Percentiles rank a stretch among this genome's conserved stretches.
These are phyloP conservation scores for Laticauda laticaudata DNA, from an alignment of 2,113 vertebrate species.

Conservation along the genomic window DNA sequence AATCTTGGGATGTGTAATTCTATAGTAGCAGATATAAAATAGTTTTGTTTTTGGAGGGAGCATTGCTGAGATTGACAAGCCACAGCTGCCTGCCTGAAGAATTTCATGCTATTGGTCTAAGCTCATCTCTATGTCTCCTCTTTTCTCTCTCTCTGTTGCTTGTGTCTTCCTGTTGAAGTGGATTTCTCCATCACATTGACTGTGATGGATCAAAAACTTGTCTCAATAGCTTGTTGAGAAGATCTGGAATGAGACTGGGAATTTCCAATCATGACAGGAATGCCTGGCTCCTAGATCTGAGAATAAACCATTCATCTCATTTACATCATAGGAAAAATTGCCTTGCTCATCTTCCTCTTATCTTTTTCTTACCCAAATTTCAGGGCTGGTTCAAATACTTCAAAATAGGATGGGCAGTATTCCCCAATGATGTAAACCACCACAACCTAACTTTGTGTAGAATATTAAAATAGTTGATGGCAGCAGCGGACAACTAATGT, in stretches of 20 bases:
- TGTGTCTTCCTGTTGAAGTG: conserved; percentile 45
- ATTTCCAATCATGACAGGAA: conserved; percentile 64
- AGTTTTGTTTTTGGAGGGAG: conserved; percentile 48
- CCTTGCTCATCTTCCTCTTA: conserved; percentile 52
- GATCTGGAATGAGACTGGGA: conserved; percentile 69
- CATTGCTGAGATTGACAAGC: conserved; percentile 55
- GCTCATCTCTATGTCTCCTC: conserved; percentile 39
- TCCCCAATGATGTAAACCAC: neutral
- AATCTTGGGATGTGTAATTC: conserved; percentile 71
- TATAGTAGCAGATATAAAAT: conserved; percentile 68
- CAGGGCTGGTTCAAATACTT: neutral
- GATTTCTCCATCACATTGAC: conserved; percentile 70
- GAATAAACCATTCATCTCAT: conserved; percentile 67
- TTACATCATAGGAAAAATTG: conserved; percentile 52
- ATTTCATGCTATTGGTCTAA: conserved; percentile 57
- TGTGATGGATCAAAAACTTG: conserved; percentile 68
- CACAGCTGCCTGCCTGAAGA: conserved; percentile 68
- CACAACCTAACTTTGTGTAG: too few relatives aligned
- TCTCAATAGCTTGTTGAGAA: conserved; percentile 67
- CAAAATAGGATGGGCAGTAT: neutral
- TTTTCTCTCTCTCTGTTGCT: conserved; percentile 53
- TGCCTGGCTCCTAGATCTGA: conserved; percentile 67
- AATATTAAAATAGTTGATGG: neutral
- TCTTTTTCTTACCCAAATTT: conserved; percentile 17
- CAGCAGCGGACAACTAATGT: neutral